Base-by-base conservation (phyloP, 1,140 invertebrate genomes). In the Nylanderia fulva region DNA sequence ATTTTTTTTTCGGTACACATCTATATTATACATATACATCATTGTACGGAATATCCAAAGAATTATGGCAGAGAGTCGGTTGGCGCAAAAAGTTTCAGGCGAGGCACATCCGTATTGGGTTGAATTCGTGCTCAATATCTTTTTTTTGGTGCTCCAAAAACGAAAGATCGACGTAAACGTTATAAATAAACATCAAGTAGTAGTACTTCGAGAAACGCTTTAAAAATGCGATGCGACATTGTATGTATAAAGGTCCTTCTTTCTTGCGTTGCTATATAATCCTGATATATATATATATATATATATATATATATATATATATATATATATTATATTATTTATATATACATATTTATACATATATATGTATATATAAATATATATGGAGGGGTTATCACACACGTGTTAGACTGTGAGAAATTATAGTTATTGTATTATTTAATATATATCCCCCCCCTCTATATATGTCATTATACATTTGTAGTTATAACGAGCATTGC, bases 401-500 rank as follows among this genome's bases (percentile, higher is more conserved):
- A 48, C 15, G 15, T 52, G 66, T 54, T 68, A 71, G 48, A 71
- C 42, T 58, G 64, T 71, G 52, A 82, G 21, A 82, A 89, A 90
- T 87, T 90, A 48, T 48, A 88, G 76, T 85, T 75, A 92, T 86
- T 85, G 84, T 87, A 93, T 93, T 91, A 93, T 92, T 93, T 93
- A 93, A 93, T 91, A 93, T 79, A 92, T 91, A 18, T 9, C 15
- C 45, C 15, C 15, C n/a, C 8, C 69, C 86, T 72, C 82, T 92
- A 93, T 89, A 48, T 48, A 91, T 87, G 90, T 93, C 91, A 90
- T 45, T 64, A 85, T 90, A 92, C 83, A 91, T 71, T 80, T 92
- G 92, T 93, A 93, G 89, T 92, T 90, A 92, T 91, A 90, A 92
- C 92, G 85, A 93, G 90, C 93, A 90, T 90, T 93, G 92, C 92